Percentiles rank a stretch among this genome's conserved stretches.
Conservation (phyloP, 2,797 vertebrate species). For the Rhabdomys pumilio region DNA sequence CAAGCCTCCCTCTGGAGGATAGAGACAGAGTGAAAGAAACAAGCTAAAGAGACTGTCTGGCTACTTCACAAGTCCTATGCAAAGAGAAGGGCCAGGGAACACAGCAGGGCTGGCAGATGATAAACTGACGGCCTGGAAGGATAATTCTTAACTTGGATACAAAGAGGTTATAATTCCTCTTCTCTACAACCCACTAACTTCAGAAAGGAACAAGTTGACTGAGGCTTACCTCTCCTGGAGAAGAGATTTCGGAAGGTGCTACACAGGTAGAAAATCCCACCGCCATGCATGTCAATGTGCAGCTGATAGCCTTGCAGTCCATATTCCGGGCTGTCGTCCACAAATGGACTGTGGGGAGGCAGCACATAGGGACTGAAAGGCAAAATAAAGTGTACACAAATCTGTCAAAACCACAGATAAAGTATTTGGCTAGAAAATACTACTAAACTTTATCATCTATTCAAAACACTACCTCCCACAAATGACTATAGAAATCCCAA, state of each 20-base stretch:
- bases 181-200: not conserved
- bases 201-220: not conserved
- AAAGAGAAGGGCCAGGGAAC: not conserved
- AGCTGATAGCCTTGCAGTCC: conserved; percentile 94
- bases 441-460: not conserved
- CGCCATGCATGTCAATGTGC: conserved; percentile 93
- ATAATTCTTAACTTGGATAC: not conserved
- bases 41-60: not conserved
- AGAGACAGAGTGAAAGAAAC: accelerated
- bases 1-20: not conserved
- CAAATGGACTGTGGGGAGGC: conserved; percentile 83
- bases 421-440: not conserved
- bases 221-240: conserved; percentile 92
- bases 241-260: conserved; percentile 91
- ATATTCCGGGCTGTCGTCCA: conserved; percentile 93
- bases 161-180: not conserved
- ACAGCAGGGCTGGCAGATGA: accelerated
- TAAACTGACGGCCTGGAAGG: too few relatives aligned
- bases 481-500: not conserved
- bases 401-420: not conserved
- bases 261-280: conserved; percentile 90
- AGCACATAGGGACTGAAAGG: conserved; percentile 89
- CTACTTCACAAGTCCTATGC: not conserved
- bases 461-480: not conserved
- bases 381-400: conserved; percentile 11